Base-by-base conservation (phyloP, 2,113 vertebrate species). In the Daboia siamensis region DNA sequence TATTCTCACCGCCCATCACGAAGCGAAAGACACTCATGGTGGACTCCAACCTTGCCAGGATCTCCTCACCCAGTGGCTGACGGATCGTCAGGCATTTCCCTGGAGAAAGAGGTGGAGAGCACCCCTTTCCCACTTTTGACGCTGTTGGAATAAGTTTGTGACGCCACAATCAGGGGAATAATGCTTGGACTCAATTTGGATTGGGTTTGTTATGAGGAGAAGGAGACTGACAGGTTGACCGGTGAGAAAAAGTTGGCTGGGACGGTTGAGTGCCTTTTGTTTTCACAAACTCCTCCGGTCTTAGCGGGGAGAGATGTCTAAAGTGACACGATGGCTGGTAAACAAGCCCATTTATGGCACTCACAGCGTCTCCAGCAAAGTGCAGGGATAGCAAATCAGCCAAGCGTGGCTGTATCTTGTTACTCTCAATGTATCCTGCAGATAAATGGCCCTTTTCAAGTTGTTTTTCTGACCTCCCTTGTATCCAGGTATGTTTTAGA, bases 391-490 rank as follows among this genome's bases (percentile, higher is more conserved):
- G 0, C 39, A 87, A 17, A 61, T 57, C 54, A 85, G 0, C 59
- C 85, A 88, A 6, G n/a, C 15, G 6, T 88, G 61, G 9, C 0
- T 6, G 1, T 0, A 7, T 86, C 90, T 23, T 92, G 29, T 21
- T 93, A 80, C 0, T 51, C 59, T 85, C 56, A n/a, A 89, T 5
- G 1, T 0, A 0, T 0, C 57, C 88, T 5, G 0, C 88, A 87
- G 54, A 84, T 69, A 93, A 94, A 92, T 0, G 1, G 46, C 10
- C 88, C 69, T 17, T 54, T 20, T 69, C 91, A 44, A 0, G 23
- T 4, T 0, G 11, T 0, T 12, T 90, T 2, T 5, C 7, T 89
- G 80, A 93, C 69, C n/a, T 17, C 52, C 8, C 61, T 29, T 0
- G 0, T 51, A 69, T 12, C 52, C 48, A 80, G 84, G 17, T 56